Evolutionary conservation across 2,113 vertebrate genomes (phyloP).

Genomic region (Echinops telfairi): DNA sequence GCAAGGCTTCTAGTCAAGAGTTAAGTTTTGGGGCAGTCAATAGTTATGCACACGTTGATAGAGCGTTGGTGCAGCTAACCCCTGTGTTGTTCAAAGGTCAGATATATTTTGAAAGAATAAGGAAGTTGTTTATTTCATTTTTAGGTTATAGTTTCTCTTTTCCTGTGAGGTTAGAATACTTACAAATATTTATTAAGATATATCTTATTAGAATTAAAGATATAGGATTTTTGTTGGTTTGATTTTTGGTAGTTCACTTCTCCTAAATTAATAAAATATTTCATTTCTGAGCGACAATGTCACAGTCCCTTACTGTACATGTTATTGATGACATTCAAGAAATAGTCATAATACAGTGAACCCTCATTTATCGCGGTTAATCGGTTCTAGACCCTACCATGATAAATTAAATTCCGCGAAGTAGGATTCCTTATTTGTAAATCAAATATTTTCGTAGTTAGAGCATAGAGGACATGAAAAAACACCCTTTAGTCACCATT

Average conservation of each 20-base stretch:
- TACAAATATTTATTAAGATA: neutral
- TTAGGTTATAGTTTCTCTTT: neutral
- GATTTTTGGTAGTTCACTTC: conserved; percentile 6
- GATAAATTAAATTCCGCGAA: too few relatives aligned
- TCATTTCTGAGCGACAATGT: neutral
- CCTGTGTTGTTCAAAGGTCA: too few relatives aligned
- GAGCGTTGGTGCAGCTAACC: too few relatives aligned
- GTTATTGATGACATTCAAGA: neutral
- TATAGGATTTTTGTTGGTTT: neutral
- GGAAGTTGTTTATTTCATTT: conserved; percentile 14
- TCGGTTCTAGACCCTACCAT: too few relatives aligned
- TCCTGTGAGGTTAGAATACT: neutral
- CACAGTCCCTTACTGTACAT: neutral
- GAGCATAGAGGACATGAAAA: too few relatives aligned
- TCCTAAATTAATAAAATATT: neutral
- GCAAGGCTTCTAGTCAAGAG: too few relatives aligned
- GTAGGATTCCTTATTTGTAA: too few relatives aligned
- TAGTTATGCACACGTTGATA: too few relatives aligned
- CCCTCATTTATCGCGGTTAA: too few relatives aligned
- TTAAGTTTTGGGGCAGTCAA: too few relatives aligned
- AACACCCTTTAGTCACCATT: too few relatives aligned
- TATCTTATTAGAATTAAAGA: neutral
- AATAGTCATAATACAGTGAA: neutral
- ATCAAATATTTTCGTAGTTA: too few relatives aligned
- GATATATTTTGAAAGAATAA: neutral